A percentile compares a stretch with the other conserved stretches of the same genome.
These are phyloP conservation scores for Danio rerio DNA, from an alignment of 2,113 vertebrate species.

Conservation along the genomic window DNA sequence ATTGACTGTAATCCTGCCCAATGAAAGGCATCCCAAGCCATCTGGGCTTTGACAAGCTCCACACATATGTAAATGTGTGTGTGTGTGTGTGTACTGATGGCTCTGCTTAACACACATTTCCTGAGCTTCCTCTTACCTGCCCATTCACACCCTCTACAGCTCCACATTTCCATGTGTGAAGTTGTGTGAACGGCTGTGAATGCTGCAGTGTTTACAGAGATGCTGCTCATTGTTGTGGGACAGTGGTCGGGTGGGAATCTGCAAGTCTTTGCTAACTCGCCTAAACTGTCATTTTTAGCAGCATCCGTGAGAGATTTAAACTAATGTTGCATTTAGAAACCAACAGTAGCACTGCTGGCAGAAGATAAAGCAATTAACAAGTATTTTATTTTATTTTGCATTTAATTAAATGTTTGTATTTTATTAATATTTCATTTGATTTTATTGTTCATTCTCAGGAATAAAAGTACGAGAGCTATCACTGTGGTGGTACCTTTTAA, in stretches of 20 bases:
- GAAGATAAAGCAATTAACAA: background rate
- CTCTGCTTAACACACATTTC: constrained; percentile 54
- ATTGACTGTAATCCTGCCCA: constrained; percentile 1
- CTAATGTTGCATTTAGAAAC: constrained; percentile 54
- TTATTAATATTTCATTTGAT: too few species aligned
- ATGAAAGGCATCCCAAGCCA: constrained; percentile 25
- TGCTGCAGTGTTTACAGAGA: constrained; percentile 57
- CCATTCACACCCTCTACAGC: constrained; percentile 62
- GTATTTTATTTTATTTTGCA: too few species aligned
- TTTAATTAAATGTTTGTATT: too few species aligned
- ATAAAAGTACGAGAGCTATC: too few species aligned
- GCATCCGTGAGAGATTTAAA: constrained; percentile 23
- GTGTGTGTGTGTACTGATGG: constrained; percentile 40
- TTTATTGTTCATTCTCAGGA: too few species aligned
- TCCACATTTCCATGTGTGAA: constrained; percentile 69
- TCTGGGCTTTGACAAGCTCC: constrained; percentile 14
- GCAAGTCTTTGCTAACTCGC: constrained; percentile 42
- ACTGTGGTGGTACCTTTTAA: too few species aligned
- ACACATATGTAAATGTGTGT: constrained; percentile 48
- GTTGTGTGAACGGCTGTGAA: constrained; percentile 47
- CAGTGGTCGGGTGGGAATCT: constrained; percentile 35
- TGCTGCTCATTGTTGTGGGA: constrained; percentile 53
- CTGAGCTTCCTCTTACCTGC: constrained; percentile 48
- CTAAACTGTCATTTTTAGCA: constrained; percentile 54
- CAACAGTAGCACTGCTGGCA: constrained; percentile 11